Base-by-base conservation (phyloP, 2,888 invertebrate genomes). In the Anagyrus pseudococci region DNA sequence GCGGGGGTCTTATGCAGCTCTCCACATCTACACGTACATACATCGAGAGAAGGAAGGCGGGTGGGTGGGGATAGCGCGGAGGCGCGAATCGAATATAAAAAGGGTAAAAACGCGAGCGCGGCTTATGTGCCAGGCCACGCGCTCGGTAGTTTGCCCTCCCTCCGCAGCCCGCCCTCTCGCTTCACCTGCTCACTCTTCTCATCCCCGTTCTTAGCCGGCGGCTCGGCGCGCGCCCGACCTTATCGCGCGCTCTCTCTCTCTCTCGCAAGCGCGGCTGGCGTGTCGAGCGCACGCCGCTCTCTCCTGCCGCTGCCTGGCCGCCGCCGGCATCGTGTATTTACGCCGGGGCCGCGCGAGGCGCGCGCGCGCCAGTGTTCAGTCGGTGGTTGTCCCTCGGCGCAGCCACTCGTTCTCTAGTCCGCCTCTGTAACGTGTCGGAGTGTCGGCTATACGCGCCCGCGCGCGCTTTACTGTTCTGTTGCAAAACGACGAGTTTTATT, bases 331-430 rank as follows among this genome's bases (percentile, higher is more conserved):
- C 15, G 47, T 59, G 48, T 58, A 46, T 58, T 55, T 55, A 58
- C 40, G 55, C 41, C 55, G 52, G 46, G 40, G 33, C 13, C 33
- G 33, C 33, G 33, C 33, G 8, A 8, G 8, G 4, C 43, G 20
- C 43, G 43, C 59, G 59, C 29, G 43, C 56, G 50, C 55, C 37
- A 44, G 41, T 22, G 44, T 49, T 60, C 58, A 65, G 65, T 65
- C 54, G 61, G 58, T 61, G 58, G 61, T 61, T 58, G 58, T 46
- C 65, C 58, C 61, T 65, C 52, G 54, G 44, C 33, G 17, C 55
- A 53, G 15, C 50, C 37, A 25, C 50, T 46, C 44, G 22, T 37
- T 26, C 22, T 23, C 52, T 20, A n/a, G n/a, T n/a, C n/a, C n/a
- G n/a, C n/a, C n/a, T n/a, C n/a, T n/a, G n/a, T n/a, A n/a, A n/a